Evolutionary conservation across 2,113 vertebrate species (phyloP).

Genomic region (Tragelaphus scriptus): DNA sequence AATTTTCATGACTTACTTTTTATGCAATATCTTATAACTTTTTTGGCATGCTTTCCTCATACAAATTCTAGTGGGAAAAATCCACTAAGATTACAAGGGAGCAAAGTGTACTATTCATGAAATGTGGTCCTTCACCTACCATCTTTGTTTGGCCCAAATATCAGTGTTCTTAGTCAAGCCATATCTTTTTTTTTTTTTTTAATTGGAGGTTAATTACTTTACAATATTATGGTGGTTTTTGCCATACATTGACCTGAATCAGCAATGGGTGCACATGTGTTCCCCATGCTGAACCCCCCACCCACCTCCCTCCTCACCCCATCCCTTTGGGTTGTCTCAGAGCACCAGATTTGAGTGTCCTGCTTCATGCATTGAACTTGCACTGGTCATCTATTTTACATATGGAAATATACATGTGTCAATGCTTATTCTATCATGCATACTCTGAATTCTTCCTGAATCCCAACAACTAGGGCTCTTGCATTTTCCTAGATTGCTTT

Average conservation of each 20-base stretch:
- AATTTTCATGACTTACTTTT: not conserved
- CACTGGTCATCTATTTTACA: not conserved
- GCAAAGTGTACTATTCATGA: fast-evolving
- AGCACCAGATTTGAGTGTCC: not conserved
- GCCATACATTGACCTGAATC: not conserved
- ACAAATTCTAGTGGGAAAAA: not conserved
- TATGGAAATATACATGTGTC: not conserved
- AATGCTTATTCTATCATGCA: not conserved
- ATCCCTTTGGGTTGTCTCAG: not conserved
- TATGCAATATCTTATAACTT: not conserved
- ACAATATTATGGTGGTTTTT: not conserved
- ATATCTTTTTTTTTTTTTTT: not conserved
- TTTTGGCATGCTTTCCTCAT: not conserved
- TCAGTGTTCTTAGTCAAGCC: not conserved
- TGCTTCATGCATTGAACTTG: not conserved
- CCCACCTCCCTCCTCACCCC: not conserved
- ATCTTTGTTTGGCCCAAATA: not conserved
- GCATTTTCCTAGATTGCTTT: not conserved
- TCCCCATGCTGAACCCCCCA: not conserved
- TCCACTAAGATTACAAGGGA: not conserved
- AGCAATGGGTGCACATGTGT: not conserved
- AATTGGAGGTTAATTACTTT: not conserved
- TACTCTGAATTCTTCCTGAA: not conserved
- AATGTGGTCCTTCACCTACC: not conserved
- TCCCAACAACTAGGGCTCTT: not conserved